Base-by-base conservation (phyloP, 1,140 invertebrate genomes). In the Popillia japonica region DNA sequence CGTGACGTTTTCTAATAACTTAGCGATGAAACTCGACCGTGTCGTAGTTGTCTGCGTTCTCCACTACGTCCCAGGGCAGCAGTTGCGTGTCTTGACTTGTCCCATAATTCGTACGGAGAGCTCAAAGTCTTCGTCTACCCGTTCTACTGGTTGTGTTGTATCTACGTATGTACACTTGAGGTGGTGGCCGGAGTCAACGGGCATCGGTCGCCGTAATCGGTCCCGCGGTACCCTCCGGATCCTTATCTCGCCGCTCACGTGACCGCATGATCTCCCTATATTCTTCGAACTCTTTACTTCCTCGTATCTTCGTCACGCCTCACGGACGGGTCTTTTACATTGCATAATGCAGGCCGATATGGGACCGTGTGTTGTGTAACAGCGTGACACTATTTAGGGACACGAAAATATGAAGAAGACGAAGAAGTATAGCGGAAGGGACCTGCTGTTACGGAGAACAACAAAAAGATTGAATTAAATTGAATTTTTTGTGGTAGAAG, bases 191-290 rank as follows among this genome's bases (percentile, higher is more conserved):
- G 61, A 68, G 10, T 10, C 61, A 34, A 22, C 17, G 22, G 22
- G 22, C 61, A 68, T 20, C 44, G 78, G 72, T 77, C 74, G 42
- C 75, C 42, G 73, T 79, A 81, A 81, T 79, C 80, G 80, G 80
- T 81, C 74, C 76, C 78, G 72, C 75, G 76, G 78, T 74, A 77
- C 80, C 80, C 80, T 40, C 78, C 76, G 78, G 80, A 79, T 79
- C 75, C 75, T 79, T 80, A 79, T 76, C 74, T 42, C 48, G 41
- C 23, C 14, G 23, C 44, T 74, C 72, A 34, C 44, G 40, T 27
- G 59, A 55, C 55, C 59, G 22, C 27, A 75, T 55, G 44, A 20
- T 40, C 27, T 72, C 75, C 73, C 72, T 74, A 44, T 75, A n/a
- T 76, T 9, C 22, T 10, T 68, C 22, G n/a, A 68, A 17, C 22